These are phyloP conservation scores for Alauda arvensis DNA, from an alignment of 2,797 vertebrate species.

Conservation along the genomic window DNA sequence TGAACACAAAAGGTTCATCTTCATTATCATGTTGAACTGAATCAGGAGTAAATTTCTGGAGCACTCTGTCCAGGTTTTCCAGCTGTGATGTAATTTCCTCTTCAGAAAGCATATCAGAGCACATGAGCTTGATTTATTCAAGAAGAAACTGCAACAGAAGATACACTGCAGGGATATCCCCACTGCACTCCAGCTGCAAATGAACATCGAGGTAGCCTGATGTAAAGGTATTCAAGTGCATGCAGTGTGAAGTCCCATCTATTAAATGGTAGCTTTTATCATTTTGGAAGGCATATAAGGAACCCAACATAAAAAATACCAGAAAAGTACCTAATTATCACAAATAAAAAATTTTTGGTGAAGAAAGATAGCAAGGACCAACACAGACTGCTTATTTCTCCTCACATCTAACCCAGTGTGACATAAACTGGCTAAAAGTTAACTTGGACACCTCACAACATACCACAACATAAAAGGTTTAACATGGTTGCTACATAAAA, in stretches of 20 bases:
- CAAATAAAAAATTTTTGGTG: neutral
- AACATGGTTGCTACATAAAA: neutral
- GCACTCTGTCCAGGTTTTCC: neutral
- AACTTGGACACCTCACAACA: neutral
- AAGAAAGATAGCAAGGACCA: neutral
- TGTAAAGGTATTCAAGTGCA: neutral
- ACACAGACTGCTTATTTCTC: neutral
- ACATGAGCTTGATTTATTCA: neutral
- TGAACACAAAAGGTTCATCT: neutral
- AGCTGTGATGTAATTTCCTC: neutral
- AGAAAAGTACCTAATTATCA: neutral
- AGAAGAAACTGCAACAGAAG: neutral
- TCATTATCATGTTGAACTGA: rapidly evolving
- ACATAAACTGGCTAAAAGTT: neutral
- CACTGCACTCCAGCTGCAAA: neutral
- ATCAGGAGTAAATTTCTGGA: neutral
- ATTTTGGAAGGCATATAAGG: neutral
- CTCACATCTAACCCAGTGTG: neutral
- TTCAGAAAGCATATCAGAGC: neutral
- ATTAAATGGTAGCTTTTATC: neutral
- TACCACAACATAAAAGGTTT: neutral
- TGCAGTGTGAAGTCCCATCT: neutral
- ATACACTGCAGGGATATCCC: neutral
- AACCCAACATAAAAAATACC: neutral
- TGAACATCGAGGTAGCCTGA: rapidly evolving